Percentiles rank a stretch among this genome's conserved stretches.
These are phyloP conservation scores for Craterocephalus amniculus DNA, from an alignment of 2,797 vertebrate genomes.

Conservation along the genomic window DNA sequence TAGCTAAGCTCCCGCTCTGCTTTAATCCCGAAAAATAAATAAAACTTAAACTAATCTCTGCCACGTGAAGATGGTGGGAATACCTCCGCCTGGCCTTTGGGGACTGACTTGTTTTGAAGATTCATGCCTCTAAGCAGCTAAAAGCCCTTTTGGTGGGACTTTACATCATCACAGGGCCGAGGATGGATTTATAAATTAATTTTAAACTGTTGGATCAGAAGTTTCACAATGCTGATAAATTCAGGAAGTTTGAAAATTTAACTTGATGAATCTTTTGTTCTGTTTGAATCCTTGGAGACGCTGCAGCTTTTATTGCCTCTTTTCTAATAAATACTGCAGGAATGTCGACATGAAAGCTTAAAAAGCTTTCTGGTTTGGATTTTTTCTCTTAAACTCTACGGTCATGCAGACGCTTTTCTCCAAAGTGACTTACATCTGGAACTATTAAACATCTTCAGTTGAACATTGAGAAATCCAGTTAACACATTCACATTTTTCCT, in stretches of 20 bases:
- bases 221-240: conserved; percentile 23
- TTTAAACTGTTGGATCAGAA: conserved; percentile 24
- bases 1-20: conserved; percentile 60
- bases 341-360: neutral
- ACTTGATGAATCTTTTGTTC: conserved; percentile 17
- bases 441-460: too few species aligned
- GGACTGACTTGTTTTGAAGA: conserved; percentile 32
- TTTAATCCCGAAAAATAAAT: conserved; percentile 72
- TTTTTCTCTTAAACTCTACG: too few species aligned
- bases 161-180: conserved; percentile 24
- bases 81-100: conserved; percentile 33
- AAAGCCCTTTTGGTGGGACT: conserved; percentile 23
- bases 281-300: conserved; percentile 14
- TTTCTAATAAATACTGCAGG: neutral
- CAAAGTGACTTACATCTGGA: too few species aligned
- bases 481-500: too few species aligned
- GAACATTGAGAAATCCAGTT: too few species aligned
- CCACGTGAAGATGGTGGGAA: conserved; percentile 31
- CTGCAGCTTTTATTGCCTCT: conserved; percentile 1
- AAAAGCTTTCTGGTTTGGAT: neutral
- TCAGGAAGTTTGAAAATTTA: conserved; percentile 11
- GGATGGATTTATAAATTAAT: conserved; percentile 34
- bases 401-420: too few species aligned
- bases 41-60: conserved; percentile 61
- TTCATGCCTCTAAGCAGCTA: conserved; percentile 21